Evolutionary conservation across 2,888 invertebrate species (phyloP), one percentile per base, ranked within the genome.

Genomic region (Meganola albula): DNA sequence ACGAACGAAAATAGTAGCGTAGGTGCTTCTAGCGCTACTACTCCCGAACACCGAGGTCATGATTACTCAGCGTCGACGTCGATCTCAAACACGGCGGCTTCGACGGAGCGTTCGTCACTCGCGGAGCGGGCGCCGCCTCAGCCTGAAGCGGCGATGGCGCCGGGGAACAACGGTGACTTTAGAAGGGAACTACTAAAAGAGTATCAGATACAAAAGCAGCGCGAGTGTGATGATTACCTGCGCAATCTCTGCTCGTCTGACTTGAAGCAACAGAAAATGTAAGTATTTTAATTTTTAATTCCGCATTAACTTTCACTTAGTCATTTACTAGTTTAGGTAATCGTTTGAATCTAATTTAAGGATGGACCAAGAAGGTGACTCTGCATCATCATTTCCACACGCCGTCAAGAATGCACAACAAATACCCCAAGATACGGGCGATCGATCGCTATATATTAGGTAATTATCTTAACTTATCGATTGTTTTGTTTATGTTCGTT

Each of bases 191-290:
- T 94, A 36, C 88, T 93, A 54, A 93, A 92, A 60, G 93, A 94
- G 64, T 95, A 92, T 64, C 94, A 94, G 69, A 90, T 91, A 49
- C 91, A 92, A 58, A 93, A 92, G 60, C 91, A 92, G 66, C 88
- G 90, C 28, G 85, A 84, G 61, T 84, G 84, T 52, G 84, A 85
- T 54, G 83, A 80, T 48, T 85, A 85, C 52, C 55, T 85, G 2
- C 73, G 83, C 29, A 83, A 79, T 58, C 69, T 85, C 10, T 77
- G 78, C 62, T 74, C 83, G 10, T 63, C 78, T 1, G 82, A 84
- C 41, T 48, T 71, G 49, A 65, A 73, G 53, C 73, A 67, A 43
- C 78, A 71, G 53, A 73, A 78, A 62, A 66, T 67, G 83, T 84
- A 63, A 71, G 71, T 68, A 27, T 24, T 30, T 28, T 36, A 30